Evolutionary conservation across 2,797 vertebrate species (phyloP).

Genomic region (Corythornis leucogaster): DNA sequence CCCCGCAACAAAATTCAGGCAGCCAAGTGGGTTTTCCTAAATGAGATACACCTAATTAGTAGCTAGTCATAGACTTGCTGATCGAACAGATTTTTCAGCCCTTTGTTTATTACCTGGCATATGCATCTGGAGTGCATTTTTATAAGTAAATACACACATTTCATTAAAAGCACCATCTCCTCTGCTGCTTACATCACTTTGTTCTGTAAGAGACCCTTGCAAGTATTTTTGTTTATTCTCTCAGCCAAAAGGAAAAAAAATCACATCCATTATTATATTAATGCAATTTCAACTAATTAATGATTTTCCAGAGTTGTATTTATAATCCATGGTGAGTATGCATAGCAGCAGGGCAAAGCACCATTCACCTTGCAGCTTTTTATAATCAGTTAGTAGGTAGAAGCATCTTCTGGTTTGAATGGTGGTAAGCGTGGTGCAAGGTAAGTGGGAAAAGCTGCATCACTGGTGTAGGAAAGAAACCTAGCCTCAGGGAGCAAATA

Average conservation of each 20-base stretch:
- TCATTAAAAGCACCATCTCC: constrained; percentile 28
- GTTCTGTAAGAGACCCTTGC: constrained; percentile 15
- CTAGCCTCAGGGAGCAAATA: neutral
- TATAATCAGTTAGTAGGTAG: neutral
- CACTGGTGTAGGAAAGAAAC: neutral
- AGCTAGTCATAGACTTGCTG: constrained; percentile 51
- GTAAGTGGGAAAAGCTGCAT: rapidly evolving
- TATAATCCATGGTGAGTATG: neutral
- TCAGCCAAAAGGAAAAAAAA: neutral
- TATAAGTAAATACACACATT: constrained; percentile 45
- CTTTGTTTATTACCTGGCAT: constrained; percentile 51
- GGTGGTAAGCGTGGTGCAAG: neutral
- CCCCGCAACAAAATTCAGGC: neutral
- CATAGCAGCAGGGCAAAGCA: neutral
- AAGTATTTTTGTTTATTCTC: constrained; percentile 8
- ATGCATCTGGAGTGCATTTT: neutral
- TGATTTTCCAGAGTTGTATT: neutral
- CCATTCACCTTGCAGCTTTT: neutral
- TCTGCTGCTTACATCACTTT: constrained; percentile 18
- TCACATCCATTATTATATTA: neutral
- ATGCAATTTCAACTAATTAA: constrained; percentile 15
- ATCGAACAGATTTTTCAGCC: constrained; percentile 44
- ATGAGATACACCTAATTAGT: constrained; percentile 61
- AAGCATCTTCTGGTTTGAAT: rapidly evolving
- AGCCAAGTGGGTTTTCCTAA: constrained; percentile 13